Base-by-base conservation (phyloP, 2,113 vertebrate species). In the Semicossyphus pulcher region DNA sequence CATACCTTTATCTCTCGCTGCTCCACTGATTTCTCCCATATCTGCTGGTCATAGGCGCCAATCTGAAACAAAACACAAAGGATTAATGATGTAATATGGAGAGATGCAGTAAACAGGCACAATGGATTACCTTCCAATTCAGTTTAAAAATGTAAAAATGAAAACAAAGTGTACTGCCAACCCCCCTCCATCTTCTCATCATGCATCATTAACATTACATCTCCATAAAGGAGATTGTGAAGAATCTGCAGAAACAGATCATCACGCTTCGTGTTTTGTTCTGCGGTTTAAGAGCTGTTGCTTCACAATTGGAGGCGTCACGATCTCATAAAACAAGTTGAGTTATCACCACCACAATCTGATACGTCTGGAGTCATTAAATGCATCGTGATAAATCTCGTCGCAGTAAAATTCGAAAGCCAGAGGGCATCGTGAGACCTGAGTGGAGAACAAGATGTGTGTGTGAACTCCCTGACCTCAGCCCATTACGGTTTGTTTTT, bases 1-100 rank as follows among this genome's bases (percentile, higher is more conserved):
- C 56, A 69, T 91, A 99, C 98, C 97, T 99, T 99, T 84, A 99
- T 99, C 94, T 99, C 98, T 94, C 97, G 94, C 92, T 99, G 98
- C 84, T 99, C 98, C 91, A 99, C 97, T 51, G 98, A 99, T 92
- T 99, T 99, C 94, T 99, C 98, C 98, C 98, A 99, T 94, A 99
- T 99, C 94, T 99, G 97, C 86, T 99, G 98, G 91, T 99, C 98
- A 72, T 99, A 99, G n/a, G 98, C 98, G 59, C 98, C 98, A 80
- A 99, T 99, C 98, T 99, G 88, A 60, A 84, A 83, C 86, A 75
- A 87, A 76, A 58, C 41, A 47, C 1, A 0, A 8, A 47, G 3
- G 20, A 36, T 57, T 14, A 45, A 5, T 7, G 28, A 25, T 8
- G 29, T 39, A 7, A 29, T 34, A 29, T 0, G 20, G 8, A 65